Conservation (phyloP, 2,888 invertebrate species). For the Scaptomyza cyrtandrae region DNA sequence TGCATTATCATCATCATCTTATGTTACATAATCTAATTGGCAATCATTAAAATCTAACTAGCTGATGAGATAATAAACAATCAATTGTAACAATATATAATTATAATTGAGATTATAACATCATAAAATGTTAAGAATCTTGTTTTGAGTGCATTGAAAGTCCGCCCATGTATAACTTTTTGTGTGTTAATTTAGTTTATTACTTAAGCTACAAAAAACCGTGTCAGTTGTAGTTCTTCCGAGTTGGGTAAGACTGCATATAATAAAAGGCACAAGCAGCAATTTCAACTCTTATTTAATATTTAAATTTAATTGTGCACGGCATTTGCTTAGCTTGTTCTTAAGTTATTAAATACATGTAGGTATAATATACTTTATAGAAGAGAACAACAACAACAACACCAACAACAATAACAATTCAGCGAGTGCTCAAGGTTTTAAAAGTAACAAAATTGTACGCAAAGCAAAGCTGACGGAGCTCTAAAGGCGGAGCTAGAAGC, state of each 20-base stretch:
- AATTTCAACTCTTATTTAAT: conserved; percentile 55
- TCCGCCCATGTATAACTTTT: conserved; percentile 1
- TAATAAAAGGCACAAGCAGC: conserved; percentile 48
- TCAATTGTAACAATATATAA: conserved; percentile 24
- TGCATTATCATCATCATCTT: background rate
- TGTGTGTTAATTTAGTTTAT: background rate
- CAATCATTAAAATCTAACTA: conserved; percentile 41
- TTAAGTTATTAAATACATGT: conserved; percentile 65
- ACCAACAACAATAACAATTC: conserved; percentile 37
- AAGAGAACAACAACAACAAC: conserved; percentile 57
- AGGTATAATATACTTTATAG: conserved; percentile 6
- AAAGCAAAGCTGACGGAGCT: conserved; percentile 10
- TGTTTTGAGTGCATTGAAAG: background rate
- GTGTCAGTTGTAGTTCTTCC: conserved; percentile 61
- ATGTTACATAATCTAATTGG: conserved; percentile 45
- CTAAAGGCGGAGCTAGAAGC: conserved; percentile 31
- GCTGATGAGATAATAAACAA: conserved; percentile 24
- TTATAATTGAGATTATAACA: background rate
- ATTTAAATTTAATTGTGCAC: conserved; percentile 72
- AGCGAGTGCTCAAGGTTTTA: conserved; percentile 68
- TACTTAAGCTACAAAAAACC: background rate
- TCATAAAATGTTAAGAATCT: background rate
- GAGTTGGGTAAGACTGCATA: conserved; percentile 51
- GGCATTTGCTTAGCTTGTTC: conserved; percentile 56
- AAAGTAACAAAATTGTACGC: conserved; percentile 75